Conservation (phyloP, 1,140 invertebrate species). For the Euura saliciscinereae region DNA sequence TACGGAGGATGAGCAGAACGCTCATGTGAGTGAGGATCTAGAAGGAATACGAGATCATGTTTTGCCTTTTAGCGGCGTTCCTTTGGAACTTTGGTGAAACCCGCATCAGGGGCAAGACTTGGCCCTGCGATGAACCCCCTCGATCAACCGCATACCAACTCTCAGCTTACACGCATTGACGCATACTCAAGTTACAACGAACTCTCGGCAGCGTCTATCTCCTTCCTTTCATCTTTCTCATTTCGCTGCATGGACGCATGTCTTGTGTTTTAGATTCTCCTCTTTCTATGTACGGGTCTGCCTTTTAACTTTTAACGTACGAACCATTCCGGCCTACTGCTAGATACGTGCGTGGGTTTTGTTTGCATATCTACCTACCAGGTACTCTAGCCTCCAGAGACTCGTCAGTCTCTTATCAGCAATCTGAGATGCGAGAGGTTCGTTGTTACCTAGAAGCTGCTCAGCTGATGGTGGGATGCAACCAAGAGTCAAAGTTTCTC, state of each 20-base stretch:
- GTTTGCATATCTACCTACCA: neutral
- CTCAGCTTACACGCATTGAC: neutral
- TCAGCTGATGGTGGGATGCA: too few species aligned
- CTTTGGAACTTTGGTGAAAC: constrained; percentile 27
- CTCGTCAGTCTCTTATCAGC: neutral
- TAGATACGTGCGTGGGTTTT: constrained; percentile 6
- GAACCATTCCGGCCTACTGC: neutral
- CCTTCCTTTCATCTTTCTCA: neutral
- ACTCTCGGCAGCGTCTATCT: neutral
- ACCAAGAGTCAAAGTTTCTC: too few species aligned
- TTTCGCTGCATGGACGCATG: too few species aligned
- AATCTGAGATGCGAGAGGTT: neutral
- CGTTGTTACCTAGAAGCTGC: too few species aligned
- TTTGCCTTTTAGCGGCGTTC: constrained; percentile 40
- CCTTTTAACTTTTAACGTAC: too few species aligned
- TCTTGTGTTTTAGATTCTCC: too few species aligned
- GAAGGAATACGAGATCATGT: constrained; percentile 42
- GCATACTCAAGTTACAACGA: neutral
- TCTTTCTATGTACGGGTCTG: too few species aligned
- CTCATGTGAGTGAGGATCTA: constrained; percentile 20
- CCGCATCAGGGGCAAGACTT: constrained; percentile 33
- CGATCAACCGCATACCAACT: constrained; percentile 46
- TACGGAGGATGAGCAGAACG: constrained; percentile 5
- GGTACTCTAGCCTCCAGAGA: neutral
- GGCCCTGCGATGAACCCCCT: constrained; percentile 55